Conservation (phyloP, 2,888 invertebrate genomes). For the Tetranychus truncatus region DNA sequence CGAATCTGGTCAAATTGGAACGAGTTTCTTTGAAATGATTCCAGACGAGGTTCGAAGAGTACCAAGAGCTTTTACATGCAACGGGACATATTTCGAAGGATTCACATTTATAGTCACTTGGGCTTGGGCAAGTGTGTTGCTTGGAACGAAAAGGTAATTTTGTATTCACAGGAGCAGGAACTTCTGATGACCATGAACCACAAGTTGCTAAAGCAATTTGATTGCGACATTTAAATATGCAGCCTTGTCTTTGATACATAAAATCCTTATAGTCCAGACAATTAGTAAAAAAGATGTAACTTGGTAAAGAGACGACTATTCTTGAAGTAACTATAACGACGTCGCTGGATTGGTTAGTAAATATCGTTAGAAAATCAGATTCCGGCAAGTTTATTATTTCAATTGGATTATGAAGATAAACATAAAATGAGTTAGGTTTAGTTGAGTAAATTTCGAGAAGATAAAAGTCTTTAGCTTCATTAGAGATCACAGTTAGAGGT, state of each 20-base stretch:
- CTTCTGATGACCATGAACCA: not conserved
- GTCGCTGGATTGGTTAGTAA: not conserved
- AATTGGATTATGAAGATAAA: not conserved
- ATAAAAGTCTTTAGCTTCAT: conserved; percentile 5
- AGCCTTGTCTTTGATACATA: not conserved
- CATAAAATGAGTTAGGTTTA: not conserved
- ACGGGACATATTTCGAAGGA: not conserved
- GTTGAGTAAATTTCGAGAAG: not conserved
- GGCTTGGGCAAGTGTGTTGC: not conserved
- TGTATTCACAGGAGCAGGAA: not conserved
- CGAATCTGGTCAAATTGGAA: not conserved
- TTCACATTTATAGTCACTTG: not conserved
- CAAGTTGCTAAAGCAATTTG: not conserved
- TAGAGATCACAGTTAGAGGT: not conserved
- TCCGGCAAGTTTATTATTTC: not conserved
- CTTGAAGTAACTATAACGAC: not conserved
- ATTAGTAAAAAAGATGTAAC: not conserved
- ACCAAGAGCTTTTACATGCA: not conserved
- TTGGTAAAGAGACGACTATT: not conserved
- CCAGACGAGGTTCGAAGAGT: not conserved
- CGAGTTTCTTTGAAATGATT: not conserved
- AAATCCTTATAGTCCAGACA: not conserved
- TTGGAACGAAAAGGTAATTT: not conserved
- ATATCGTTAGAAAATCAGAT: not conserved
- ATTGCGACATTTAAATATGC: not conserved